Percentiles rank a stretch among this genome's conserved stretches.
Evolutionary conservation across 2,113 vertebrate species (phyloP).

Genomic region (Cottus gobio): DNA sequence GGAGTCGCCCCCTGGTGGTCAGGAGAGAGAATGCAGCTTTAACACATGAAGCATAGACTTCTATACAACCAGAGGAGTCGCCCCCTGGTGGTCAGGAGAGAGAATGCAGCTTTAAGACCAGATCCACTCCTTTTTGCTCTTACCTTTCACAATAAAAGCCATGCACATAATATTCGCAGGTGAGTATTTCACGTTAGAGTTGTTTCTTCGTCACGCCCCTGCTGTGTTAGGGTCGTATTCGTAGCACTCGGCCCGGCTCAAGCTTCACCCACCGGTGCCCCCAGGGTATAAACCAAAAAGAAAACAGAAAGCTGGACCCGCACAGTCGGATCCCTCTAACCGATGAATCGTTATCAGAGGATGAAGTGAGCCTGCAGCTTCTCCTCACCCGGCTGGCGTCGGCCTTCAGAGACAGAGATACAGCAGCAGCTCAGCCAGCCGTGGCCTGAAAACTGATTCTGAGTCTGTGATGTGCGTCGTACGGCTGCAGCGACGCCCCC

Average conservation of each 20-base stretch:
- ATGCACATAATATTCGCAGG: not conserved
- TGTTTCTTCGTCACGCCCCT: no score
- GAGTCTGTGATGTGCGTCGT: constrained; percentile 13
- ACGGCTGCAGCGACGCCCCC: constrained; percentile 10
- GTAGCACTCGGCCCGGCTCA: no score
- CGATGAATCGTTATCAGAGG: not conserved
- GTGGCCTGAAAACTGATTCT: constrained; percentile 20
- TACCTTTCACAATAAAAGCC: not conserved
- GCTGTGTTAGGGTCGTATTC: no score
- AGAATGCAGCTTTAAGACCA: no score
- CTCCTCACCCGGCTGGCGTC: not conserved
- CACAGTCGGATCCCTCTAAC: not conserved
- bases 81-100: no score
- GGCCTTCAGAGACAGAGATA: constrained; percentile 11
- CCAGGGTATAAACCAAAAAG: not conserved
- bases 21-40: no score
- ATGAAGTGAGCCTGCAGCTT: constrained; percentile 4
- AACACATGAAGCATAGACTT: no score
- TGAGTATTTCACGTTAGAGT: no score
- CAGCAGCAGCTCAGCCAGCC: constrained; percentile 19
- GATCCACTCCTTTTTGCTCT: not conserved
- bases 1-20: no score
- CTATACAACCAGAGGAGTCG: no score
- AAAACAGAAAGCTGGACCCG: not conserved
- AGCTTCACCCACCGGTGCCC: not conserved